Conservation (phyloP, 2,113 vertebrate species). For the Morone saxatilis region DNA sequence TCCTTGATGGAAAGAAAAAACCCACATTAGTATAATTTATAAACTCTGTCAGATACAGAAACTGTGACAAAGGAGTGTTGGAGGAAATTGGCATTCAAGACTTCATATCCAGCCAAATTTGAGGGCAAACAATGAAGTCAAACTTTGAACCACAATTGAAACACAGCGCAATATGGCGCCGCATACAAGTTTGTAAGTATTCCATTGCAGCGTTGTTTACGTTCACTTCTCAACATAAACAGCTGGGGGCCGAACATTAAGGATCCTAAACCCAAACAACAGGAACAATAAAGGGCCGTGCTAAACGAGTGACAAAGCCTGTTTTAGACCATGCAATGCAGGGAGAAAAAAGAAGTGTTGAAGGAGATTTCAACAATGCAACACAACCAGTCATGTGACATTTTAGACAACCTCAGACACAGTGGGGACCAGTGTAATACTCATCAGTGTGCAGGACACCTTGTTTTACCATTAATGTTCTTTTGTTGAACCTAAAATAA, state of each 20-base stretch:
- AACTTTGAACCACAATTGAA: constrained; percentile 21
- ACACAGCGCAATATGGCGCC: constrained; percentile 11
- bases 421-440: neutral
- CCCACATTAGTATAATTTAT: neutral
- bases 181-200: neutral
- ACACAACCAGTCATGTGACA: constrained; percentile 50
- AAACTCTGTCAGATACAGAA: neutral
- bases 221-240: neutral
- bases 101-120: neutral
- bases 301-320: neutral
- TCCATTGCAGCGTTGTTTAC: constrained; percentile 1
- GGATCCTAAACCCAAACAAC: neutral
- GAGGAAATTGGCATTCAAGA: neutral
- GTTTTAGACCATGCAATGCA: neutral
- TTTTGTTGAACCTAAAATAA: neutral
- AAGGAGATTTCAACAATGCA: constrained; percentile 23
- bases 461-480: neutral
- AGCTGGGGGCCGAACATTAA: neutral
- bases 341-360: neutral
- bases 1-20: neutral
- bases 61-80: neutral
- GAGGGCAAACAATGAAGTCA: constrained; percentile 15
- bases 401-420: constrained; percentile 39
- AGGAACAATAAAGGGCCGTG: neutral
- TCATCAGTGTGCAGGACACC: neutral